Evolutionary conservation across 2,113 vertebrate species (phyloP).

Genomic region (Peromyscus leucopus): DNA sequence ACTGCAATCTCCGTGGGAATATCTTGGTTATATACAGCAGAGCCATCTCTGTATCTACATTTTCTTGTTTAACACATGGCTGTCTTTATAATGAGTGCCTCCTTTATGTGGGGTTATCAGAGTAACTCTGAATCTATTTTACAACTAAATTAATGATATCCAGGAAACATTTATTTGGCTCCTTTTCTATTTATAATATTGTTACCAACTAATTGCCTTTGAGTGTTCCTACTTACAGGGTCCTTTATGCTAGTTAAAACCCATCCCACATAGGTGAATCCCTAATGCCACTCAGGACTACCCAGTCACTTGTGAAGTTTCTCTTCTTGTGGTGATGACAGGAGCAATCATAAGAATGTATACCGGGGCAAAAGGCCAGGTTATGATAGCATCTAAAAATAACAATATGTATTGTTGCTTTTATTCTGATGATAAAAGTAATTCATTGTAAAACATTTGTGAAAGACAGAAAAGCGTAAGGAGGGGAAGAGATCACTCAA

Average conservation of each 20-base stretch:
- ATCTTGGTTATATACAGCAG: constrained; percentile 76
- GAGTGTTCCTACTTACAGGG: constrained; percentile 82
- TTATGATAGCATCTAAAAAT: constrained; percentile 65
- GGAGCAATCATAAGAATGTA: constrained; percentile 67
- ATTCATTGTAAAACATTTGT: constrained; percentile 55
- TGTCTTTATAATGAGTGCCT: constrained; percentile 85
- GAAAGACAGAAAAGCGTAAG: constrained; percentile 50
- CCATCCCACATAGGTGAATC: constrained; percentile 51
- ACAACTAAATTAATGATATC: constrained; percentile 85
- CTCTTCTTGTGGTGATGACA: constrained; percentile 58
- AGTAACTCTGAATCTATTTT: constrained; percentile 85
- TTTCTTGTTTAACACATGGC: constrained; percentile 83
- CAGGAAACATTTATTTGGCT: constrained; percentile 82
- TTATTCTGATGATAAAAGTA: constrained; percentile 60
- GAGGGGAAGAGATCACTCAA: background rate
- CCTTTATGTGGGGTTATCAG: constrained; percentile 82
- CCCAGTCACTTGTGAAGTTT: constrained; percentile 63
- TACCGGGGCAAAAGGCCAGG: constrained; percentile 49
- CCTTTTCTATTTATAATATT: constrained; percentile 85
- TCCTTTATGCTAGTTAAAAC: constrained; percentile 77
- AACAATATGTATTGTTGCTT: background rate
- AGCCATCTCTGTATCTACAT: constrained; percentile 78
- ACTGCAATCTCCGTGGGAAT: constrained; percentile 75
- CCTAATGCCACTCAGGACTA: constrained; percentile 28
- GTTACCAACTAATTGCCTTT: constrained; percentile 82